phyloP scores from a whole-genome alignment of 2,888 invertebrate genomes.

The Macropis europaea region DNA sequence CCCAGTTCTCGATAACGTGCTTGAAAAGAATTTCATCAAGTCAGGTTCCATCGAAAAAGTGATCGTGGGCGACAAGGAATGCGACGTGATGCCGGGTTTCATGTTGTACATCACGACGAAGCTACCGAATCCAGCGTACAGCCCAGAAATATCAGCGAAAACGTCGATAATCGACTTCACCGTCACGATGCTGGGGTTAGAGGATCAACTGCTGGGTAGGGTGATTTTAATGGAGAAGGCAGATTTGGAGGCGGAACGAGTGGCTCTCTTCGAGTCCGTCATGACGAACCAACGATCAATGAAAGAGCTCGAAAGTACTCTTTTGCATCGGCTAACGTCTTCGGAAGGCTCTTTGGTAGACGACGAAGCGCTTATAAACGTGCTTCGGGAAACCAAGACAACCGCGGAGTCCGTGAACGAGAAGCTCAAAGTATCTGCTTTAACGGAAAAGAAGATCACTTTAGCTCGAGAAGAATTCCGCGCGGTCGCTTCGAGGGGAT shows the following conservation, averaged over 20 bases:
- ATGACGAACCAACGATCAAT: slow-evolving; percentile 97
- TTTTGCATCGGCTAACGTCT: slow-evolving; percentile 94
- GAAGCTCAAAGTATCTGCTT: slow-evolving; percentile 94
- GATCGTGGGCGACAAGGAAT: slow-evolving; percentile 96
- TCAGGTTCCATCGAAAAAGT: slow-evolving; percentile 98
- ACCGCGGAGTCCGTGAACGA: slow-evolving; percentile 97
- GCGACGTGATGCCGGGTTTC: slow-evolving; percentile 97
- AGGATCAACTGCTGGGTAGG: slow-evolving; percentile 95
- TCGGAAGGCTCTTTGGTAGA: slow-evolving; percentile 97
- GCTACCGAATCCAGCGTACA: slow-evolving; percentile 96
- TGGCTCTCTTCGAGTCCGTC: slow-evolving; percentile 95
- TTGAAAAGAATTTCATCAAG: slow-evolving; percentile 98
- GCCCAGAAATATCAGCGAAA: slow-evolving; percentile 97
- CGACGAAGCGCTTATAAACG: slow-evolving; percentile 95
- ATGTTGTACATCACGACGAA: slow-evolving; percentile 98
- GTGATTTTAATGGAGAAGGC: slow-evolving; percentile 98
- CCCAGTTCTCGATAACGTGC: slow-evolving; percentile 97
- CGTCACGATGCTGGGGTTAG: slow-evolving; percentile 97
- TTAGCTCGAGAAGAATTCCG: slow-evolving; percentile 96
- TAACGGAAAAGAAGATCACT: slow-evolving; percentile 96
- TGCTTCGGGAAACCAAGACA: slow-evolving; percentile 89
- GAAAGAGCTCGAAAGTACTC: slow-evolving; percentile 96
- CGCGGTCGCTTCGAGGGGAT: slow-evolving; percentile 96
- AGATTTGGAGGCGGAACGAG: slow-evolving; percentile 96
- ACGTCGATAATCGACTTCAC: slow-evolving; percentile 99